These are phyloP conservation scores for Popillia japonica DNA, from an alignment of 1,140 invertebrate species.

Conservation along the genomic window DNA sequence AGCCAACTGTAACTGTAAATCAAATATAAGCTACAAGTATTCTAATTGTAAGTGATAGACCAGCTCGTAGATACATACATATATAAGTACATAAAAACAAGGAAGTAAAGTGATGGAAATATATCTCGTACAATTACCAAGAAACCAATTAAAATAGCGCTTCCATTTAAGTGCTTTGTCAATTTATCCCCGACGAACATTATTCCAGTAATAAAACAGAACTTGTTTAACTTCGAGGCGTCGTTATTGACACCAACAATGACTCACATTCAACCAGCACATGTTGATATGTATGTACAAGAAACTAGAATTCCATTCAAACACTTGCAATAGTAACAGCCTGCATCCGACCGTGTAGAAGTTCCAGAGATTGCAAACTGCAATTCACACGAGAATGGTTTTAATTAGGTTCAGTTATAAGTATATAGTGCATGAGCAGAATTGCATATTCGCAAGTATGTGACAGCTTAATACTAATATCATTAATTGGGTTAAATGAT, in stretches of 20 bases:
- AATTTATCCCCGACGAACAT: background rate
- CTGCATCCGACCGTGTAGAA: background rate
- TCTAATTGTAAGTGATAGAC: too few species aligned
- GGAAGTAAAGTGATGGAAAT: background rate
- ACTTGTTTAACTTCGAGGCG: background rate
- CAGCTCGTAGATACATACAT: too few species aligned
- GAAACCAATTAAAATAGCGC: background rate
- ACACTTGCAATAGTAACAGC: background rate
- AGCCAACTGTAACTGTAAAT: too few species aligned
- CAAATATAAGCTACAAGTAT: too few species aligned
- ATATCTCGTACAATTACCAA: background rate
- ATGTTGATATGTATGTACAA: background rate
- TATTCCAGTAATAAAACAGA: background rate
- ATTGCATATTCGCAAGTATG: background rate
- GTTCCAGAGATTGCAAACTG: background rate
- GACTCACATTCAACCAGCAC: background rate
- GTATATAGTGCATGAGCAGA: background rate
- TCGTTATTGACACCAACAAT: background rate
- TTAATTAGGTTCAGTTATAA: background rate
- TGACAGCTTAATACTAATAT: background rate
- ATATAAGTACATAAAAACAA: too few species aligned
- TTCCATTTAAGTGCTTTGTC: background rate
- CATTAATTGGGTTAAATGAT: background rate
- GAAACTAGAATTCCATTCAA: background rate
- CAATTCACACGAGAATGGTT: background rate